These are phyloP conservation scores for Chionodraco myersi DNA, from an alignment of 2,113 vertebrate species.

Conservation along the genomic window DNA sequence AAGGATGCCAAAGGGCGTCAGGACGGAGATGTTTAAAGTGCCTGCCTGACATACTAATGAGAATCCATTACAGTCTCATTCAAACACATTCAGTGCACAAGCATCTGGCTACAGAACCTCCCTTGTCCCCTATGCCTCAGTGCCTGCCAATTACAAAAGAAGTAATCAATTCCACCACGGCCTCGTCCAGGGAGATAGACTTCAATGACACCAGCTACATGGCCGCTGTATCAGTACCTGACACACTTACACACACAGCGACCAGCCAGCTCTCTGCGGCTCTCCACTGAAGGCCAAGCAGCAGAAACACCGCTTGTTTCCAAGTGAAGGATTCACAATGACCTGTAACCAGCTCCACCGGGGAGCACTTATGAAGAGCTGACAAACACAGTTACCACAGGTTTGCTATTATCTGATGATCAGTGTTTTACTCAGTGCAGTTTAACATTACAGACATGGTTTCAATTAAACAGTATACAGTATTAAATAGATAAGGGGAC, in stretches of 20 bases:
- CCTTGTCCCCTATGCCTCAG: conserved; percentile 75
- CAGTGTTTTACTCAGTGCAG: no score
- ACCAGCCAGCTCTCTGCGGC: conserved; percentile 34
- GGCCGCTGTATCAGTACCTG: conserved; percentile 72
- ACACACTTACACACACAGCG: conserved; percentile 62
- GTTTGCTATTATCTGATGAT: no score
- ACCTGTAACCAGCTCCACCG: no score
- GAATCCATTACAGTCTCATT: conserved; percentile 72
- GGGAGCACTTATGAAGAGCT: no score
- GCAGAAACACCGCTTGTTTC: background rate
- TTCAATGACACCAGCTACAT: conserved; percentile 76
- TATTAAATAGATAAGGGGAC: no score
- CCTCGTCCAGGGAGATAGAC: conserved; percentile 75
- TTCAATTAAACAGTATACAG: no score
- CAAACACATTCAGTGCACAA: conserved; percentile 69
- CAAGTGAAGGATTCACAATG: background rate
- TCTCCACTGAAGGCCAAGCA: conserved; percentile 15
- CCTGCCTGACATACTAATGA: conserved; percentile 79
- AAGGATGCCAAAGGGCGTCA: conserved; percentile 71
- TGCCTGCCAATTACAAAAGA: conserved; percentile 81
- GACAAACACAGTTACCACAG: no score
- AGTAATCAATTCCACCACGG: conserved; percentile 78
- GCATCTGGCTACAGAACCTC: conserved; percentile 73
- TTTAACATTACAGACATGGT: no score
- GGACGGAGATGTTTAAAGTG: conserved; percentile 77